Evolutionary conservation across 1,140 invertebrate species (phyloP), one percentile per base, ranked within the genome.

Genomic region (Zaprionus kolodkinae): DNA sequence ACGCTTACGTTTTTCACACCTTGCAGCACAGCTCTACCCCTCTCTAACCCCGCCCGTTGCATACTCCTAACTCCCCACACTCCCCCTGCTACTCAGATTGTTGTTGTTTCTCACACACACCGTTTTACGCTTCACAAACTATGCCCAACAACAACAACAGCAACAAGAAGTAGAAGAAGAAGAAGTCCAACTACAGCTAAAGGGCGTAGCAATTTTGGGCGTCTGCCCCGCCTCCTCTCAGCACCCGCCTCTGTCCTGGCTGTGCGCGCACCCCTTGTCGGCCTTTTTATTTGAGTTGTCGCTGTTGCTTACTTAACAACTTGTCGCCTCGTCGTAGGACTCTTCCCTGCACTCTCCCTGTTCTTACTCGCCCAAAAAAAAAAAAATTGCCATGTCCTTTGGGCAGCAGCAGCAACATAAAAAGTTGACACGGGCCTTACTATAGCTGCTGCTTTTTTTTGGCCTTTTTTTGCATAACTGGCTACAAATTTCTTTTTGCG

Each of bases 291-390:
- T 88, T 88, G 80, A 84, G 84, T 88, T 88, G 71, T 89, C 77
- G 84, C 84, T 80, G 33, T 65, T 65, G 85, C 84, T 88, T 88
- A 88, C 84, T 89, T 88, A 88, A 89, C 84, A 88, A 88, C 85
- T 88, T 88, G 85, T 88, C 84, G 78, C 80, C 83, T 72, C 69
- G 57, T 54, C 65, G 50, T 13, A 21, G n/a, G 21, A 21, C 21
- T 2, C 21, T 36, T 36, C 40, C 25, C 13, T 15, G 2, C 25
- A 11, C 21, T 3, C 10, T 11, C 5, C 11, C 5, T 25, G 0
- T 12, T 7, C 12, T 10, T 9, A 10, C 27, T 38, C 13, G 9
- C 12, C n/a, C 36, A 10, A 40, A 50, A 71, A 21, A 21, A 21
- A 21, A 21, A 74, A 80, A 80, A 80, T 76, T 76, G 79, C 64